Base-by-base conservation (phyloP, 2,888 invertebrate genomes). In the Steinernema hermaphroditum region DNA sequence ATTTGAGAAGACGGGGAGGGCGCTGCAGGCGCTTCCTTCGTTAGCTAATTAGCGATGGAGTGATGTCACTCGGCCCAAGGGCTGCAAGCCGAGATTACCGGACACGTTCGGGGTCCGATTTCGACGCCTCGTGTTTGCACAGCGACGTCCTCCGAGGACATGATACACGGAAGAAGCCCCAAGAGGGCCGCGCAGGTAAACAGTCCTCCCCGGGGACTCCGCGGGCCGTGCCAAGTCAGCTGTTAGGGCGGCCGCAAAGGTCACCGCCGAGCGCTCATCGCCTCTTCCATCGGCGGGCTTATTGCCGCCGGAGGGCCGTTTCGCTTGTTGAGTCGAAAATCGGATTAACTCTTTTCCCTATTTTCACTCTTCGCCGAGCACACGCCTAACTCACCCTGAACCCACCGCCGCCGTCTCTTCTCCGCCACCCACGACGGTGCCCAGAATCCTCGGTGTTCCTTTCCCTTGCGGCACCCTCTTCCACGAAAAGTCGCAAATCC, bases 271-370 rank as follows among this genome's bases (percentile, higher is more conserved):
- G 27, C 37, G 6, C n/a, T n/a, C n/a, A n/a, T n/a, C n/a, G n/a
- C n/a, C n/a, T n/a, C n/a, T 37, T 37, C 37, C 50, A 27, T 2
- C 54, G 54, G 54, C 12, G 22, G 54, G 24, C 54, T 22, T n/a
- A n/a, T n/a, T n/a, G 24, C 24, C 24, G 54, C 54, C 24, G 24
- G 4, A 22, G 54, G 14, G 27, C 16, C 62, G 32, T 12, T 32
- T 62, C 62, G 62, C 62, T 62, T 32, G 62, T 62, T 62, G 62
- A 62, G 62, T 62, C 62, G 62, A 62, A 62, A 62, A 62, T 62
- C 62, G 62, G 62, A 62, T 62, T 62, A 62, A 62, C 62, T 62
- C n/a, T 62, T 27, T 50, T 50, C 50, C 27, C 62, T 29, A 62
- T 62, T 62, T 62, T 62, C 62, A 62, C 62, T 62, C 29, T 29